Evolutionary conservation across 2,113 vertebrate genomes (phyloP).

Genomic region (Hippocampus guttulatus): DNA sequence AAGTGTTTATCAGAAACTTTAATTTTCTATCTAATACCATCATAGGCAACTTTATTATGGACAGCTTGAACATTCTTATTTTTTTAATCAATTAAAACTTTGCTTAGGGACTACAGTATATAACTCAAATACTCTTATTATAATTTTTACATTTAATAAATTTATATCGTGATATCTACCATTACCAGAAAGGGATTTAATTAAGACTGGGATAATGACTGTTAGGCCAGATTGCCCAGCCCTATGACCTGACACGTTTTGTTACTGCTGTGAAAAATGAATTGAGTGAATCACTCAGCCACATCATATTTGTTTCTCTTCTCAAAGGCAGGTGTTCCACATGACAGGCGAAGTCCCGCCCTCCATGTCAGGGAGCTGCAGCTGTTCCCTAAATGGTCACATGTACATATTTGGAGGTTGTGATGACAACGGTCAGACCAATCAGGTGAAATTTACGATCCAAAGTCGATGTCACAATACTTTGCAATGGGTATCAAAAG

Average conservation of each 20-base stretch:
- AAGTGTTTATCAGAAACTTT: no score
- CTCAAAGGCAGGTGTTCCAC: constrained; percentile 80
- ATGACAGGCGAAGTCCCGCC: constrained; percentile 86
- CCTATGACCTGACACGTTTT: neutral
- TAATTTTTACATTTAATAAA: no score
- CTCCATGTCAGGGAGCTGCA: constrained; percentile 89
- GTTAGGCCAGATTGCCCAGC: no score
- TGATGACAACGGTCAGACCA: constrained; percentile 89
- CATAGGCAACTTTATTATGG: no score
- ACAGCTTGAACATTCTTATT: no score
- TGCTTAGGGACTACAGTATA: no score
- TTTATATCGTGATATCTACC: no score
- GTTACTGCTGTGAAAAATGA: neutral
- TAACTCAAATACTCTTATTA: no score
- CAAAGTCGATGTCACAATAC: neutral
- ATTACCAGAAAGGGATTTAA: neutral
- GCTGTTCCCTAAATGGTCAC: constrained; percentile 79
- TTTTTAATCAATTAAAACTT: no score
- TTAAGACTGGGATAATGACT: no score
- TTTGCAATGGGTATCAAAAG: neutral
- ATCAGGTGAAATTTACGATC: constrained; percentile 72
- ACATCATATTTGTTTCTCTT: constrained; percentile 16
- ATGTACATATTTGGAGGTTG: constrained; percentile 93
- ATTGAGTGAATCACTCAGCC: neutral
- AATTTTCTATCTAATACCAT: no score